A percentile compares a stretch with the other conserved stretches of the same genome.
Evolutionary conservation across 1,140 invertebrate genomes (phyloP).

Genomic region (Drosophila novamexicana): DNA sequence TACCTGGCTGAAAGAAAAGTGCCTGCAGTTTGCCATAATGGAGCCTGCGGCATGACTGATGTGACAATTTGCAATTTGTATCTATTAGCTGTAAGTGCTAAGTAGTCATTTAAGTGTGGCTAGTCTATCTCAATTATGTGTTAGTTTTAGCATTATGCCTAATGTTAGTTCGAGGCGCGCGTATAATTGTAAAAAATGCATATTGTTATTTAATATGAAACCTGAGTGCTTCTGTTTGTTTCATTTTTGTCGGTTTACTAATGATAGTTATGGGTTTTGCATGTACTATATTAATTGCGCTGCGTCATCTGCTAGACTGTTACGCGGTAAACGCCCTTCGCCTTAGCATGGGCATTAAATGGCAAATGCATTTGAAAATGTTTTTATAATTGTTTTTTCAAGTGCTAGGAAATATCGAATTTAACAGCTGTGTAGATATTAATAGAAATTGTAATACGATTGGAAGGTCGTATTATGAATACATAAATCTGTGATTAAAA

Average conservation of each 20-base stretch:
- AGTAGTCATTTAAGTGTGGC: conserved; percentile 59
- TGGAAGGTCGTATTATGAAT: conserved; percentile 10
- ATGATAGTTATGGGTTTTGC: conserved; percentile 7
- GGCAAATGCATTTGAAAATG: conserved; percentile 12
- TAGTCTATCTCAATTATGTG: conserved; percentile 52
- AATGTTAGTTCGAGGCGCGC: conserved; percentile 26
- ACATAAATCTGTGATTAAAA: not conserved
- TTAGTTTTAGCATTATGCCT: conserved; percentile 35
- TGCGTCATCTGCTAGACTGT: conserved; percentile 3
- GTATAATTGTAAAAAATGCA: conserved; percentile 57
- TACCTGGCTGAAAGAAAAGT: conserved; percentile 16
- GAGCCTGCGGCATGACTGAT: conserved; percentile 47
- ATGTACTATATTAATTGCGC: not conserved
- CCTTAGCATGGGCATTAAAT: no score
- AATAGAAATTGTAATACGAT: not conserved
- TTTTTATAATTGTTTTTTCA: conserved; percentile 13
- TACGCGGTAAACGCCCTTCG: conserved; percentile 1
- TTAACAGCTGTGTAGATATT: conserved; percentile 11
- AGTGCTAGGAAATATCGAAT: conserved; percentile 32
- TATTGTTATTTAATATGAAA: conserved; percentile 28
- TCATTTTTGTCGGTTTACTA: conserved; percentile 6
- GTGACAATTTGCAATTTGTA: conserved; percentile 48
- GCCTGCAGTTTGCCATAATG: conserved; percentile 20
- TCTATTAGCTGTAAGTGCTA: conserved; percentile 48
- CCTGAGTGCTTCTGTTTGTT: not conserved